Base-by-base conservation (phyloP, 1,140 invertebrate species). In the Drosophila subpulchrella region DNA sequence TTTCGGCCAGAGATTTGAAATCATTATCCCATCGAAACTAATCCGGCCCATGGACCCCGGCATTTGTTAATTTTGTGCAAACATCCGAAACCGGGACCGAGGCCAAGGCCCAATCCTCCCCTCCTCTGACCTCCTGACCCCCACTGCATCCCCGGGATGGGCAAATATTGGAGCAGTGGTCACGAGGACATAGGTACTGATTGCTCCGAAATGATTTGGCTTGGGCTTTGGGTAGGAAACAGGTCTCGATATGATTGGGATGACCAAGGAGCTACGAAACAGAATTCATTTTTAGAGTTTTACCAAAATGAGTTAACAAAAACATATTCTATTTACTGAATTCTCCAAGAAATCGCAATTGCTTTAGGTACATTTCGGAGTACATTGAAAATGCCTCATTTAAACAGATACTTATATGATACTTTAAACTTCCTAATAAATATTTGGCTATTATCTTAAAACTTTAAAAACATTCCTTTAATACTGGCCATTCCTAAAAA, bases 1-100 rank as follows among this genome's bases (percentile, higher is more conserved):
- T 85, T 88, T 63, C 77, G 82, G 63, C 74, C 72, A 66, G 36
- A 89, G 83, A 88, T 89, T 89, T 88, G 84, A 88, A 80, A 88
- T 88, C 84, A 88, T 88, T 88, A 88, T 88, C 80, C 84, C 77
- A 78, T 88, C 76, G 76, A 74, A 88, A 81, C 77, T 81, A 89
- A 88, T 89, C 80, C 78, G 27, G 34, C 41, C 55, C 36, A 11
- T 54, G 62, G 41, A 41, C 55, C 46, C 36, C 32, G 55, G n/a
- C 51, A 55, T 78, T 83, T 80, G 80, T 81, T 88, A 80, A 88
- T 88, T 77, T 76, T 70, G 50, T 74, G 80, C 66, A 84, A 88
- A 88, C 83, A 88, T 60, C 81, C 66, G 81, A 3, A 3, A n/a
- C 8, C 7, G 15, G 15, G 12, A n/a, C 8, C 38, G 38, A 41